Conservation (phyloP, 2,797 vertebrate genomes). For the Potorous gilbertii region DNA sequence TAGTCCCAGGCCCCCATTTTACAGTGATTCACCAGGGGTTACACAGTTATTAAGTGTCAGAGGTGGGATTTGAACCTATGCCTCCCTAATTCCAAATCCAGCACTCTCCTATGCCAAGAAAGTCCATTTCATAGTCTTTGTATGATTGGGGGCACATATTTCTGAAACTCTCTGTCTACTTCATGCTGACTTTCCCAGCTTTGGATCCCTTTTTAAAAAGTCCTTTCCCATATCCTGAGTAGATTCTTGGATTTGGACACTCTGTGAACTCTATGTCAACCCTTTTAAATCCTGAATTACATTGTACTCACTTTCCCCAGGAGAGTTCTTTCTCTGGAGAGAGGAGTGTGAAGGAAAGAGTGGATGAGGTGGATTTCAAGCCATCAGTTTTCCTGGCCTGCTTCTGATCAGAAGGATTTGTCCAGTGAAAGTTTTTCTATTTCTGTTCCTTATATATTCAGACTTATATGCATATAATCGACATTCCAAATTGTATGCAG, state of each 20-base stretch:
- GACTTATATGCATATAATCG: conserved; percentile 28
- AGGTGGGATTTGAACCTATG: not conserved
- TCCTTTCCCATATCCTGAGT: not conserved
- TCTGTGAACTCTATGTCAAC: not conserved
- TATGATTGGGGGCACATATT: not conserved
- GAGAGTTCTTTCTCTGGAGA: not conserved
- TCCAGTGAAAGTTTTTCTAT: not conserved
- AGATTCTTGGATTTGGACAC: not conserved
- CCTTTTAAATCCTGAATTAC: not conserved
- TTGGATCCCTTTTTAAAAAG: not conserved
- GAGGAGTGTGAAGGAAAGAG: not conserved
- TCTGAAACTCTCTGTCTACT: not conserved
- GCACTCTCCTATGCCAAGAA: not conserved
- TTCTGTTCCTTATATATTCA: conserved; percentile 33
- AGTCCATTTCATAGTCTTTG: not conserved
- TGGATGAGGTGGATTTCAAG: not conserved
- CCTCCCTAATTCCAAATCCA: not conserved
- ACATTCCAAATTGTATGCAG: conserved; percentile 26
- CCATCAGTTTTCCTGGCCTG: not conserved
- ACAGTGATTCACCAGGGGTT: not conserved
- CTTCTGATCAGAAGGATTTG: conserved; percentile 6
- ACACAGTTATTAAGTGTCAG: not conserved
- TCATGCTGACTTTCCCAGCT: not conserved
- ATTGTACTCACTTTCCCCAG: not conserved
- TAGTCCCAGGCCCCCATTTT: not conserved